Percentiles rank a stretch among this genome's conserved stretches.
phyloP scores from a whole-genome alignment of 2,113 vertebrate genomes.

The Cephalopterus ornatus region DNA sequence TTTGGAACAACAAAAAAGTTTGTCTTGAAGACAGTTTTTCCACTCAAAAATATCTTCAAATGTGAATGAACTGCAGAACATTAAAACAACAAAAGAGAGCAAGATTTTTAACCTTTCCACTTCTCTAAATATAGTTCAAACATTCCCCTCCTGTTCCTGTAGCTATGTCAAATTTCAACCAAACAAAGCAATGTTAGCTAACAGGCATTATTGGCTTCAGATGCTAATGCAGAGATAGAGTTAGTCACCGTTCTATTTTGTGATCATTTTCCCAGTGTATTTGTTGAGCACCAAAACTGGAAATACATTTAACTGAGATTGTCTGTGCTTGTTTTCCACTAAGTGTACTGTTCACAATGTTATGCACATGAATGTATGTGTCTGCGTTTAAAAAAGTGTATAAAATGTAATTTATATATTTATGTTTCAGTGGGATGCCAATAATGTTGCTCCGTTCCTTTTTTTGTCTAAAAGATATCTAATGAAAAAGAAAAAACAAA shows the following conservation, averaged over 20 bases:
- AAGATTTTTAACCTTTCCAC: slow-evolving; percentile 22
- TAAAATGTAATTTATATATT: slow-evolving; percentile 71
- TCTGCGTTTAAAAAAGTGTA: slow-evolving; percentile 68
- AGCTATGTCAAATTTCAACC: slow-evolving; percentile 19
- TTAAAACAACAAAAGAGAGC: neutral
- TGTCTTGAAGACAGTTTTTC: slow-evolving; percentile 11
- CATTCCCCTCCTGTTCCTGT: slow-evolving; percentile 1
- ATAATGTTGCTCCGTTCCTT: slow-evolving; percentile 53
- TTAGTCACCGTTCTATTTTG: slow-evolving; percentile 45
- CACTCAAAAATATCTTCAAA: neutral
- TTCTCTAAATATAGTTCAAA: slow-evolving; percentile 37
- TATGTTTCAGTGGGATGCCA: slow-evolving; percentile 65
- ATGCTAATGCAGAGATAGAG: slow-evolving; percentile 45
- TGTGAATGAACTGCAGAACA: slow-evolving; percentile 21
- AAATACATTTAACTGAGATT: slow-evolving; percentile 59
- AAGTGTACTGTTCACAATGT: slow-evolving; percentile 55
- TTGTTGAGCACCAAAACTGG: slow-evolving; percentile 65
- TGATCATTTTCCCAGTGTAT: slow-evolving; percentile 54
- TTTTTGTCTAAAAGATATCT: slow-evolving; percentile 42
- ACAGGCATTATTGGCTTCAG: slow-evolving; percentile 44
- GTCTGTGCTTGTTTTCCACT: slow-evolving; percentile 64
- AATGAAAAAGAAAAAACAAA: slow-evolving; percentile 15
- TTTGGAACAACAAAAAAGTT: neutral
- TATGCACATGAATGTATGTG: slow-evolving; percentile 69
- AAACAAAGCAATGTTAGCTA: slow-evolving; percentile 36